Base-by-base conservation (phyloP, 2,888 invertebrate genomes). In the Lacanobia oleracea region DNA sequence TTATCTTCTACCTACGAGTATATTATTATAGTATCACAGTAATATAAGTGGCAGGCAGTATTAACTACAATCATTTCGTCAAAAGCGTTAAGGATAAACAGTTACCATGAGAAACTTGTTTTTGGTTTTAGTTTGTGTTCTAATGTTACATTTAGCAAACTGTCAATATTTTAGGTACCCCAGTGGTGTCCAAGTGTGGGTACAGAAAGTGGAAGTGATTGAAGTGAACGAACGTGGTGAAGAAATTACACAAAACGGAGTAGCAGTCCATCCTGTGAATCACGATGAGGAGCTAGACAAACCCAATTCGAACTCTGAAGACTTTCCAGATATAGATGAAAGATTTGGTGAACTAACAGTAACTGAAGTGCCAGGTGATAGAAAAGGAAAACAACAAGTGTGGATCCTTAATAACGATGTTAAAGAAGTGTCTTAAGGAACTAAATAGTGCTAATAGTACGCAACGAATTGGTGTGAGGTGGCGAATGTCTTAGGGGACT, bases 161-260 rank as follows among this genome's bases (percentile, higher is more conserved):
- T 67, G 77, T 48, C 63, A 33, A 6, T 70, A 80, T n/a, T 50
- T 67, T 7, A 59, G 18, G 5, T 67, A 68, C 48, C 71, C 81
- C 6, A 67, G 33, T 43, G 75, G 63, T 1, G 70, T 75, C 18
- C 10, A 78, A 70, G 63, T 79, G 37, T 81, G 71, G 82, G n/a
- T 71, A n/a, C 40, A 81, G 5, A 67, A 64, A 33, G 66, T 79
- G 0, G 8, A 56, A 45, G 67, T 81, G 48, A 7, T 53, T 9
- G 72, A 79, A 67, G 77, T 81, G 8, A 48, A 66, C n/a, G 40
- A 74, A 54, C 14, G 33, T 3, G 64, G 75, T 2, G 27, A 66
- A 48, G 27, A 54, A 27, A 14, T 74, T 9, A 45, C 23, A 14
- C 18, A 16, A 16, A 50, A 40, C 10, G 5, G n/a, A 33, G 45